Evolutionary conservation across 2,888 invertebrate genomes (phyloP), one percentile per base, ranked within the genome.

Genomic region (Acleris emargana): DNA sequence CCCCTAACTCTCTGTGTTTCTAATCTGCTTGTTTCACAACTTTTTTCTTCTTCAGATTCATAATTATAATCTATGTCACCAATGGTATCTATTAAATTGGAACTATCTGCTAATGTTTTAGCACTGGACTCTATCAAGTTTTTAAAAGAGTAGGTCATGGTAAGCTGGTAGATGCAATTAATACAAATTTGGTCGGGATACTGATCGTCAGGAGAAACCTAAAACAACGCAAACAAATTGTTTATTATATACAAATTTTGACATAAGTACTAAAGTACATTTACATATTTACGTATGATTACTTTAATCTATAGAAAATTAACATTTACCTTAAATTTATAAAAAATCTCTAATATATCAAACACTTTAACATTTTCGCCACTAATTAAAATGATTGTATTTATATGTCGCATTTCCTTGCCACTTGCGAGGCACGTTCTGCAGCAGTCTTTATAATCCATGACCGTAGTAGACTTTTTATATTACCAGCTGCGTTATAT

Each of bases 111-210:
- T 58, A 91, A 73, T 9, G 81, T 86, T 73, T 80, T 86, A 20
- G 82, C 73, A 73, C 81, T 89, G n/a, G 82, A 74, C 68, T 91
- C 87, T 71, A 92, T 86, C 3, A 92, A 83, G 2, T 80, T 72
- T 81, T 93, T 92, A 72, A 93, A 93, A 3, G 92, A 90, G 75
- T 91, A 88, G 25, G 91, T 91, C 42, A 91, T 79, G 20, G 88
- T 91, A 7, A 93, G 82, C 47, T 92, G 91, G 68, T 89, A 87
- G 32, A 89, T 86, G 73, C 93, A 93, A 68, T 81, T 86, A 57
- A 90, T 87, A 70, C 93, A 93, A 32, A 93, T 78, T 49, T 82
- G 84, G 51, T 86, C 81, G 17, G 92, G 91, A 68, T 79, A 72
- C 7, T 79, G 72, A 43, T 88, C 86, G 60, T 86, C 80, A 32